Conservation (phyloP, 2,113 vertebrate genomes). For the Varanus komodoensis region DNA sequence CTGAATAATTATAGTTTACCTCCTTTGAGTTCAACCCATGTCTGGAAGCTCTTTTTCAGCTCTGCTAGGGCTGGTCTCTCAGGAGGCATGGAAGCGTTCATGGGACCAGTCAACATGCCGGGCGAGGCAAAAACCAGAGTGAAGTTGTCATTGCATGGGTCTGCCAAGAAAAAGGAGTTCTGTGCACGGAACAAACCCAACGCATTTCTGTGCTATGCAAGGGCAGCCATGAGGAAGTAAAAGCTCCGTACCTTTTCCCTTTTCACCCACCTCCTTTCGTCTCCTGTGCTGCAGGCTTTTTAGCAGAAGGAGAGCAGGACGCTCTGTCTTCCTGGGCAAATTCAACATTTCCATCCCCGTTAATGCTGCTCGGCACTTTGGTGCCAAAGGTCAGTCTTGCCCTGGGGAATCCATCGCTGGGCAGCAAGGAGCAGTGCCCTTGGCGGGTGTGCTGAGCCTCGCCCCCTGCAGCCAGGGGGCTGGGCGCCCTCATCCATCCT, state of each 20-base stretch:
- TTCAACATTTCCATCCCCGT: background rate
- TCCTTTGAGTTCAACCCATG: background rate
- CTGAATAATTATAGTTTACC: background rate
- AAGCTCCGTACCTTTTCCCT: too few species aligned
- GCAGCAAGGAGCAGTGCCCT: background rate
- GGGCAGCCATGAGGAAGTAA: background rate
- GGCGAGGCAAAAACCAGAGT: background rate
- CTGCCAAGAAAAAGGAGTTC: background rate
- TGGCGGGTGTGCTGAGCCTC: fast-evolving
- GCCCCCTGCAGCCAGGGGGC: background rate
- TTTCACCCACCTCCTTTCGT: too few species aligned
- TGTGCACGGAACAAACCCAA: background rate
- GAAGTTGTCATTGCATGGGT: too few species aligned
- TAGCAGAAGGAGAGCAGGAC: background rate
- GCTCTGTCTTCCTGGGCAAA: background rate
- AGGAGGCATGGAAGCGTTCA: background rate
- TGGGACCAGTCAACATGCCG: background rate
- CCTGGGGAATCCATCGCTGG: background rate
- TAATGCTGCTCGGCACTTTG: background rate
- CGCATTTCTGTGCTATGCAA: too few species aligned
- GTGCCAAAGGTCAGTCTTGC: background rate
- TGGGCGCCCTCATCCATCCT: background rate
- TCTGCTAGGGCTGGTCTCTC: too few species aligned
- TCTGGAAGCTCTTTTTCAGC: background rate
- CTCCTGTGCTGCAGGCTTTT: background rate